Evolutionary conservation across 2,113 vertebrate genomes (phyloP), one percentile per base, ranked within the genome.

Genomic region (Brienomyrus brachyistius): DNA sequence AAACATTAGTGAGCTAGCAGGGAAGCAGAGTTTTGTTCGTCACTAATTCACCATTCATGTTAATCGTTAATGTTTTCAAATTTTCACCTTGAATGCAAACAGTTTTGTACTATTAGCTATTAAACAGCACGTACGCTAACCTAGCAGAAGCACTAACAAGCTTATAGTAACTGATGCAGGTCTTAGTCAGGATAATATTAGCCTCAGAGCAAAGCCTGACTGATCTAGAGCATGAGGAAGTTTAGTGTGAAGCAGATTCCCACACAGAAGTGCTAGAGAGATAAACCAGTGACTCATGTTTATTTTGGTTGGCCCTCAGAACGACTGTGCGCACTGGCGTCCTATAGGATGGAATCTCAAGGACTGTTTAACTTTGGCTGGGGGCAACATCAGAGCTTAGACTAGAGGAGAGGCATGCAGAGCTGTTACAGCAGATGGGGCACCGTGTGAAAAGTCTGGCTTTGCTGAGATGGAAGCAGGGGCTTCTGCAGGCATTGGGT

Each of bases 331-430:
- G 23, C 9, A 31, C 47, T 51, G 23, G 47, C 2, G 15, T 87
- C 83, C 59, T 83, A 85, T 13, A 45, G 54, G 35, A 4, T 31
- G 27, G 92, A 93, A 94, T 93, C 66, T 90, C 91, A 93, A 91
- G 88, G 90, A 83, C 86, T 91, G 89, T 93, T 92, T 91, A 90
- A 82, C 56, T 47, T 91, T 43, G 88, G 89, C 88, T 74, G 54
- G 74, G 50, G 82, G 21, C 45, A 21, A 40, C 27, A 35, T 77
- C 17, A 4, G 70, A 40, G 31, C 74, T 43, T 43, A 43, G 74
- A 80, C 74, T 19, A 3, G 74, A 86, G 62, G 77, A 93, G 89
- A 88, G 56, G 59, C 74, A 40, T 62, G 52, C 15, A 83, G 80
- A 21, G 31, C 62, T 2, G 1, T 66, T 66, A 31, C n/a, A 66